phyloP scores from a whole-genome alignment of 2,888 invertebrate species.

The Acanthacorydalis orientalis region DNA sequence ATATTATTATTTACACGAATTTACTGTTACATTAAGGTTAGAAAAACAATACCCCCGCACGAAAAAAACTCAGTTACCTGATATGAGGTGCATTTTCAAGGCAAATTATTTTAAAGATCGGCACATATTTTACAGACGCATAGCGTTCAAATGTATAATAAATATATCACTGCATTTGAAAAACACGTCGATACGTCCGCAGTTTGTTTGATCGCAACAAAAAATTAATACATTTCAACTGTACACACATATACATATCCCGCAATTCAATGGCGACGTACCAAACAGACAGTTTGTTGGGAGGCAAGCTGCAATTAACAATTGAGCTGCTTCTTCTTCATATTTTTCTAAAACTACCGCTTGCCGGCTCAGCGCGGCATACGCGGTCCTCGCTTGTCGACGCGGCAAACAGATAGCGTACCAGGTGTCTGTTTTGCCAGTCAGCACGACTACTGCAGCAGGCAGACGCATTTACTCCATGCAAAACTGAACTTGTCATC shows the following conservation, averaged over 20 bases:
- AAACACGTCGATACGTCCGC: not conserved
- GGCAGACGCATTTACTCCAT: too few species aligned
- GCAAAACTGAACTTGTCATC: too few species aligned
- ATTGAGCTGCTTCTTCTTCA: conserved; percentile 17
- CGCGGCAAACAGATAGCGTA: too few species aligned
- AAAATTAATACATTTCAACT: not conserved
- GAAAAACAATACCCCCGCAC: not conserved
- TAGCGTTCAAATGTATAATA: not conserved
- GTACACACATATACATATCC: conserved; percentile 18
- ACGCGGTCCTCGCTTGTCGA: too few species aligned
- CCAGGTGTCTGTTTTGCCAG: too few species aligned
- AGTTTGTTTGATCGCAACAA: not conserved
- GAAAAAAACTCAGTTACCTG: not conserved
- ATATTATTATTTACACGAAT: not conserved
- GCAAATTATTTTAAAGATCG: not conserved
- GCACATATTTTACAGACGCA: not conserved
- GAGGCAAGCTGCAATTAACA: conserved; percentile 28
- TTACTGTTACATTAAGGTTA: not conserved
- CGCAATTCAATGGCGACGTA: conserved; percentile 27
- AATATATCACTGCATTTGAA: conserved; percentile 11
- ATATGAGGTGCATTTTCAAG: conserved; percentile 1
- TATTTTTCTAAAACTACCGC: conserved; percentile 6
- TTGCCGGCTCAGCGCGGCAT: too few species aligned
- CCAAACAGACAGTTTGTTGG: conserved; percentile 27
- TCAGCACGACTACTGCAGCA: too few species aligned